Evolutionary conservation across 1,140 invertebrate species (phyloP).

Genomic region (Homarus americanus): DNA sequence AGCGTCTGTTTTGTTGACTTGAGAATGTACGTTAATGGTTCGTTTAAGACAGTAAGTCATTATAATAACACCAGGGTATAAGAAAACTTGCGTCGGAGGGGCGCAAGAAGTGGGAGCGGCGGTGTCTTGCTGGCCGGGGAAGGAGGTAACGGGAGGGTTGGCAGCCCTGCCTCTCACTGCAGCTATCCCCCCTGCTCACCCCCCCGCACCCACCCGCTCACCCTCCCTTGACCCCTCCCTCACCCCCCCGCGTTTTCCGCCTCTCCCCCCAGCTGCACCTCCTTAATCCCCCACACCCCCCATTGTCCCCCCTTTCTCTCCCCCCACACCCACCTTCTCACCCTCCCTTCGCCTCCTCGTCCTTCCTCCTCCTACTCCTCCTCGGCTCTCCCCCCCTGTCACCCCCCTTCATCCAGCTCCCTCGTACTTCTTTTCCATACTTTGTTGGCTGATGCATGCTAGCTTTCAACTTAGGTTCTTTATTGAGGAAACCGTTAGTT

Average conservation of each 20-base stretch:
- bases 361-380: background rate
- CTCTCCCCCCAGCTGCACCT: constrained; percentile 49
- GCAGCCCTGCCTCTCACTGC: constrained; percentile 49
- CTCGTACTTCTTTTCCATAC: constrained; percentile 61
- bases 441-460: constrained; percentile 69
- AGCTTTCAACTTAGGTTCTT: constrained; percentile 68
- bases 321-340: background rate
- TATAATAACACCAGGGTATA: too few relatives aligned
- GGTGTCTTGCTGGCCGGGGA: constrained; percentile 17
- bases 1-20: too few relatives aligned
- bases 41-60: too few relatives aligned
- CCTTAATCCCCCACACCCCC: constrained; percentile 45
- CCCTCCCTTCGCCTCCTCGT: background rate
- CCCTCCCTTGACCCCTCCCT: constrained; percentile 33
- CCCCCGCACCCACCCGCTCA: constrained; percentile 13
- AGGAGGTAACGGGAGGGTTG: constrained; percentile 49
- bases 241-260: constrained; percentile 16
- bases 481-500: constrained; percentile 66
- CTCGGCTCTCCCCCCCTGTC: background rate
- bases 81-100: constrained; percentile 7
- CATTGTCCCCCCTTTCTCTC: constrained; percentile 16
- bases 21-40: too few relatives aligned
- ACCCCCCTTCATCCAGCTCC: constrained; percentile 58
- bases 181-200: background rate
- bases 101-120: constrained; percentile 24